Conservation (phyloP, 2,888 invertebrate species). For the Argyresthia albistria region DNA sequence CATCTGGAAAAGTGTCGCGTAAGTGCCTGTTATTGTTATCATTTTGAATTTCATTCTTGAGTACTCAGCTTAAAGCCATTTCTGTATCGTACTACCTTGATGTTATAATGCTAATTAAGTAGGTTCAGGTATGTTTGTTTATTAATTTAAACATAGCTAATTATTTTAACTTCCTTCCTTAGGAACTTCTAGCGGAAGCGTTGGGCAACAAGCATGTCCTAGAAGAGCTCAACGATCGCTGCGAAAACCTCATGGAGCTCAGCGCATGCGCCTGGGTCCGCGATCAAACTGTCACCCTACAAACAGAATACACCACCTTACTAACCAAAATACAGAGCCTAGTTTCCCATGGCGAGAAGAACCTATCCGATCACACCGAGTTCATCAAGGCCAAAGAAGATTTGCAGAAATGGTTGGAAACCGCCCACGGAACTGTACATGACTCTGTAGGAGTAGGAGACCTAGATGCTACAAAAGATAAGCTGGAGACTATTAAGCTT, state of each 20-base stretch:
- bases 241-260: constrained; percentile 89
- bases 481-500: constrained; percentile 84
- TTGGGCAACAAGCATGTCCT: constrained; percentile 81
- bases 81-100: neutral
- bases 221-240: constrained; percentile 89
- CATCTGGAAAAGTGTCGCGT: constrained; percentile 83
- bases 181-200: constrained; percentile 83
- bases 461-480: constrained; percentile 81
- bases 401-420: constrained; percentile 86
- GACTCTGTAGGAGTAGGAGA: constrained; percentile 89
- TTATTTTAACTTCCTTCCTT: constrained; percentile 10
- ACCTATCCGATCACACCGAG: constrained; percentile 91
- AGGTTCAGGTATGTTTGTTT: too few relatives aligned
- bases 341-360: constrained; percentile 90
- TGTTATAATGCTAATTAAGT: neutral
- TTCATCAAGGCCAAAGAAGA: constrained; percentile 90
- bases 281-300: constrained; percentile 88
- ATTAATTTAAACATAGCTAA: neutral
- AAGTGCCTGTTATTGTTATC: constrained; percentile 29
- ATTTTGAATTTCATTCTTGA: neutral
- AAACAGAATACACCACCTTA: constrained; percentile 85
- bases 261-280: constrained; percentile 89
- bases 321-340: constrained; percentile 85
- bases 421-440: constrained; percentile 85
- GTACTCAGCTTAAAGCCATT: neutral